Evolutionary conservation across 2,797 vertebrate species (phyloP).

Genomic region (Peromyscus nudipes): DNA sequence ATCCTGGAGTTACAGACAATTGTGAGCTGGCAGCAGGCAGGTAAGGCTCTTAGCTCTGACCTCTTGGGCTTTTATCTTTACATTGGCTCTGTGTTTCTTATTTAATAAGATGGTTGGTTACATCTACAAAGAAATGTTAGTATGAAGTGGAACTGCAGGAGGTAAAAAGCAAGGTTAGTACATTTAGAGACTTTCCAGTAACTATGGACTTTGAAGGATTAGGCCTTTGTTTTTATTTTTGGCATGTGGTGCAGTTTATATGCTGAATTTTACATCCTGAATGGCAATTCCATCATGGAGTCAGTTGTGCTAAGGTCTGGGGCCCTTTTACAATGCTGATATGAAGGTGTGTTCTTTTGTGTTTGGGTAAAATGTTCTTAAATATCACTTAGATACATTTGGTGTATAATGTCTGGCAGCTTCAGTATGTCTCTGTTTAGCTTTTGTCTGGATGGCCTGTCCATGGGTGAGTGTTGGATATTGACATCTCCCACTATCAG

Average conservation of each 20-base stretch:
- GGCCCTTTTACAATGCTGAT: neutral
- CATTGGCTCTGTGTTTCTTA: no score
- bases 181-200: neutral
- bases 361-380: neutral
- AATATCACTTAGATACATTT: neutral
- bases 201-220: neutral
- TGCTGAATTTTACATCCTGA: neutral
- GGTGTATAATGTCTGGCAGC: neutral
- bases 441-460: neutral
- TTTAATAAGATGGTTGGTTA: no score
- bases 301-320: neutral
- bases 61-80: no score
- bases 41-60: no score
- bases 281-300: neutral
- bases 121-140: neutral
- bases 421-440: neutral
- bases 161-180: neutral
- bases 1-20: no score
- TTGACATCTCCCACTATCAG: neutral
- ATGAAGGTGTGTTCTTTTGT: neutral
- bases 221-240: neutral
- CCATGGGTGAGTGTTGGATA: neutral
- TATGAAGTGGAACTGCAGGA: neutral
- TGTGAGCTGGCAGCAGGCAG: no score
- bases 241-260: neutral